Base-by-base conservation (phyloP, 1,140 invertebrate genomes). In the Parasteatoda tepidariorum region DNA sequence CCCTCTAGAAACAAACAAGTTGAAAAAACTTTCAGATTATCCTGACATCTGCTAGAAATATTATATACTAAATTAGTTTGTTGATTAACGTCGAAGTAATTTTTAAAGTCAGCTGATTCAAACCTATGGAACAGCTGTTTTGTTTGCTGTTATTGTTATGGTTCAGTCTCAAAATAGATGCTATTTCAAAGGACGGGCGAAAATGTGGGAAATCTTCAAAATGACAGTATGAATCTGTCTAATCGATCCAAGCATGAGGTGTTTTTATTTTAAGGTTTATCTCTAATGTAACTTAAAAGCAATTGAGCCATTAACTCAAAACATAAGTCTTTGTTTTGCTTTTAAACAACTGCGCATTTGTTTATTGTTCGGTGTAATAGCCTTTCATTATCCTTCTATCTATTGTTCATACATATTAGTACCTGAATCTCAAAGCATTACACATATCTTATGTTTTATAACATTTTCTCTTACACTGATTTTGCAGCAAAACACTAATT, bases 191-290 rank as follows among this genome's bases (percentile, higher is more conserved):
- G 26, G 62, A 48, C 61, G 41, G 41, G 48, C n/a, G 64, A 38
- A 68, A 79, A 79, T 79, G 62, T 67, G 30, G 64, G 28, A n/a
- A 38, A 18, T 57, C 28, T 41, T 24, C 31, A 70, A 11, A 57
- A 70, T 70, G 78, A 61, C 57, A 82, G 71, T 66, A 83, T 83
- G 81, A 83, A 83, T 68, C 57, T 83, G 54, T 73, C 81, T n/a
- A 61, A 57, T 2, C 61, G 81, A 66, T 68, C 81, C 11, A 83
- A 83, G 74, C 57, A 73, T 38, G 81, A 83, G 81, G 81, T 83
- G 38, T 31, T 68, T 7, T 7, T n/a, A 61, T 24, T 41, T 48
- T 66, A 64, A 57, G 15, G 66, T 55, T 83, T 55, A 28, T 6
- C 22, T 18, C n/a, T 68, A 38, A 9, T 68, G 15, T 13, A 3